These are phyloP conservation scores for Plusia festucae DNA, from an alignment of 2,888 invertebrate genomes.

Conservation along the genomic window DNA sequence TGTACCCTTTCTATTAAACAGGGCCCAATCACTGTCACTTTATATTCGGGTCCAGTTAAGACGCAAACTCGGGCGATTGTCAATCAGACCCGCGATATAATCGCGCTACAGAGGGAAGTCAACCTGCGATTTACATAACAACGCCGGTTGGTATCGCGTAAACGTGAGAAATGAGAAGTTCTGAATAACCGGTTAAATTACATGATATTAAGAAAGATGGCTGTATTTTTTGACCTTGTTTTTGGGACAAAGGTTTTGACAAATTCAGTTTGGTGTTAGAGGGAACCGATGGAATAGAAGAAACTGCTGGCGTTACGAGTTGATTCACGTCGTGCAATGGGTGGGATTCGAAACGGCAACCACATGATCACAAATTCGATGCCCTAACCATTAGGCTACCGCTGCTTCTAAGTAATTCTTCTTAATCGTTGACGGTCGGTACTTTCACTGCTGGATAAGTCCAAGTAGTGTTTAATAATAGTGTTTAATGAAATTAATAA, in stretches of 20 bases:
- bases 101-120: conserved; percentile 3
- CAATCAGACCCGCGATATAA: conserved; percentile 30
- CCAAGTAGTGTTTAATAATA: too few relatives aligned
- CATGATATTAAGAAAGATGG: conserved; percentile 5
- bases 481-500: too few relatives aligned
- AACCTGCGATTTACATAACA: conserved; percentile 45
- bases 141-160: conserved; percentile 16
- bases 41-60: conserved; percentile 10
- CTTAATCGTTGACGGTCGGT: neutral
- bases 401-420: too few relatives aligned
- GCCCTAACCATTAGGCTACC: too few relatives aligned
- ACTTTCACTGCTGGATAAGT: neutral
- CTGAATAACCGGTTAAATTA: neutral
- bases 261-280: neutral
- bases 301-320: too few relatives aligned
- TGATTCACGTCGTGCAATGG: too few relatives aligned
- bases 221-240: conserved; percentile 4
- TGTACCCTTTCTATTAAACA: conserved; percentile 6
- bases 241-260: neutral
- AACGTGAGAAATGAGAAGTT: conserved; percentile 8
- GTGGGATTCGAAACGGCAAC: too few relatives aligned
- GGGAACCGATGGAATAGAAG: neutral
- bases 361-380: too few relatives aligned
- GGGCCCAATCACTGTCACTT: conserved; percentile 21
- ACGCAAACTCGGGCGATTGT: conserved; percentile 21